Base-by-base conservation (phyloP, 92 coral and sea anemone genomes). In the Hydrozoanthus gracilis region DNA sequence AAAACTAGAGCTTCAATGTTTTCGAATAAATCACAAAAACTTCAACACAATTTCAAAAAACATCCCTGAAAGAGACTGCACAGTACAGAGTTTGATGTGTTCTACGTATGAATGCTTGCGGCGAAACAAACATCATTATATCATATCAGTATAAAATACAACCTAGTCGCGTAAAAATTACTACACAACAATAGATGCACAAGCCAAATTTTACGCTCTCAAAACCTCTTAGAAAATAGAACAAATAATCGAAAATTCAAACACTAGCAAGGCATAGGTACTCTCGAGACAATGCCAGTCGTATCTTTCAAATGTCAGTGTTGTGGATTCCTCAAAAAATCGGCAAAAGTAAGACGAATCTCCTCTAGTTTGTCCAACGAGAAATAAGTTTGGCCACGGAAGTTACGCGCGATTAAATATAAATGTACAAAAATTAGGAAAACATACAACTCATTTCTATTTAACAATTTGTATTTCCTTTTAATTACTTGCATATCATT, bases 351-450 rank as follows among this genome's bases (percentile, higher is more conserved):
- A 62, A 62, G 68, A 62, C 17, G 17, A 62, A 62, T 7, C 68
- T 62, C 68, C 15, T 62, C 68, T 62, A 62, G 68, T 62, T 62
- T 62, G 68, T 62, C 68, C 68, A 62, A 62, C 68, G 68, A 62
- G 68, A 62, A 62, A 62, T 15, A 62, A 62, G 68, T 62, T 62
- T 62, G 68, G 68, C 68, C 68, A 62, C 68, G 68, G 17, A 62
- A 62, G 68, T 62, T 62, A 15, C 68, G 68, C 68, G 17, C 9
- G 68, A 62, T 62, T 62, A 15, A 62, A 62, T 62, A 62, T 7
- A 62, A 7, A 15, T 62, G 17, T 62, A 15, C 68, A 62, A 7
- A 62, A 62, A 62, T 62, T 62, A 62, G 68, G 68, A 62, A 62
- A 62, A 15, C 9, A 62, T 62, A 62, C 68, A 62, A 7, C 17